Base-by-base conservation (phyloP, 2,797 vertebrate genomes). In the Eospalax fontanierii region DNA sequence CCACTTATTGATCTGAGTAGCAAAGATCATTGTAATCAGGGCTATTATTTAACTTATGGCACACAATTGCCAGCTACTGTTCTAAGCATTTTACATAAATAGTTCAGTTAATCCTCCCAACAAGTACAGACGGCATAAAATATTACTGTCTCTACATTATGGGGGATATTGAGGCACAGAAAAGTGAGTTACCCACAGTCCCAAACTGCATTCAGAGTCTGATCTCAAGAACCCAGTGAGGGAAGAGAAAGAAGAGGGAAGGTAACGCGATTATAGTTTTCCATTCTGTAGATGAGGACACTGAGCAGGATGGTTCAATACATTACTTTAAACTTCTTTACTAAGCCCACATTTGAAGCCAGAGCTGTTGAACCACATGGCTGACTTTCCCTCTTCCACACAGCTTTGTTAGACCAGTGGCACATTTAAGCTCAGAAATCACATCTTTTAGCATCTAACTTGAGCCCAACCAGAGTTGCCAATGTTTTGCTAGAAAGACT, bases 221-320 rank as follows among this genome's bases (percentile, higher is more conserved):
- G 28, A 50, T 54, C 22, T 92, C 46, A 40, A 40, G 22, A 84
- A 26, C 68, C 11, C 19, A 24, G 5, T 11, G 9, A 14, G 2
- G 38, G 30, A n/a, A n/a, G n/a, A 19, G 57, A 63, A 46, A 11
- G 33, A 7, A n/a, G n/a, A 38, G 14, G 21, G 11, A 70, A 19
- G n/a, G 65, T 35, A 26, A 59, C 5, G 9, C 33, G 65, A 73
- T n/a, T 46, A 22, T 50, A 6, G 26, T 28, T 87, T 61, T 63
- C 33, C 78, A 75, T 90, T 93, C 95, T 87, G 30, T 28, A 82
- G 65, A 40, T 61, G 15, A 92, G 66, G 26, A 92, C 54, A 94
- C 82, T 54, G 68, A 87, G 35, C 18, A 6, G 15, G 24, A 66
- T 65, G 54, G 54, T 78, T 40, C 21, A 86, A 12, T 50, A 57